Conservation (phyloP, 2,888 invertebrate species). For the Byasa hedistus region DNA sequence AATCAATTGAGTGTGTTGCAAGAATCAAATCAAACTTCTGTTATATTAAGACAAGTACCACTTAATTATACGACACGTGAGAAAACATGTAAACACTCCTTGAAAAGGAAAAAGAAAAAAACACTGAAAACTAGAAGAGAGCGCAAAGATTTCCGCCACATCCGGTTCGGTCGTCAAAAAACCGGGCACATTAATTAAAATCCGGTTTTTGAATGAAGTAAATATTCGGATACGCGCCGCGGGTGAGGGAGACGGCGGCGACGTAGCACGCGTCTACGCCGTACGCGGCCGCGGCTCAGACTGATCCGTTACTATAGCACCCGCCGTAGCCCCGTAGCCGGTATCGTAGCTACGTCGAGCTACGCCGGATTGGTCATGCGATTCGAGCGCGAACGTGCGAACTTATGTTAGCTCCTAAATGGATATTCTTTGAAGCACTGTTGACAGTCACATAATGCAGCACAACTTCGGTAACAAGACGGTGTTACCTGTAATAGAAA, state of each 20-base stretch:
- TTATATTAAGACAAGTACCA: constrained; percentile 6
- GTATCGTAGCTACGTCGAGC: constrained; percentile 56
- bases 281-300: constrained; percentile 57
- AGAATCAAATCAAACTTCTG: constrained; percentile 11
- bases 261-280: constrained; percentile 65
- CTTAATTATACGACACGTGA: constrained; percentile 27
- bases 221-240: constrained; percentile 40
- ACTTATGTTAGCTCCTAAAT: constrained; percentile 44
- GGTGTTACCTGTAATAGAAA: no score
- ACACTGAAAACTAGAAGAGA: constrained; percentile 33
- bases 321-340: constrained; percentile 61
- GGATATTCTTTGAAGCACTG: constrained; percentile 30
- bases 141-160: constrained; percentile 41
- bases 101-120: constrained; percentile 35
- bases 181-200: constrained; percentile 63
- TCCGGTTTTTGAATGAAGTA: constrained; percentile 44
- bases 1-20: not conserved
- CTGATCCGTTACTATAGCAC: constrained; percentile 74
- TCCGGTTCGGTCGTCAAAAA: constrained; percentile 38
- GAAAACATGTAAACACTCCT: constrained; percentile 34
- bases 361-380: constrained; percentile 39
- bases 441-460: constrained; percentile 22
- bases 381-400: constrained; percentile 47
- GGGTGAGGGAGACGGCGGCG: constrained; percentile 40
- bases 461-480: not conserved